phyloP scores from a whole-genome alignment of 2,797 vertebrate genomes.

The Sebastes matsubarae region DNA sequence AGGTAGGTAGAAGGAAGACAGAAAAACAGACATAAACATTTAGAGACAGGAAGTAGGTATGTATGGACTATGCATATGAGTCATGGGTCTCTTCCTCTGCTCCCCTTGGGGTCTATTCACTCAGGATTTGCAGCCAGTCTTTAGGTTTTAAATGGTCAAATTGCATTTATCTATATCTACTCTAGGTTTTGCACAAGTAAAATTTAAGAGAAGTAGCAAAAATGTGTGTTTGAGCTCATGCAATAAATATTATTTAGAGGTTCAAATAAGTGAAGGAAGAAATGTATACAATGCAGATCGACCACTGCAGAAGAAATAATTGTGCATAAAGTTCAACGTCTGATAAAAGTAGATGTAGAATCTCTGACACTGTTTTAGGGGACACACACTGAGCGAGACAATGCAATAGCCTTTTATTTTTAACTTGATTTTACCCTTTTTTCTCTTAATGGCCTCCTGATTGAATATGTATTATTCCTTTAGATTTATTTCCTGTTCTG shows the following conservation, averaged over 20 bases:
- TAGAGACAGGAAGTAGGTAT: background rate
- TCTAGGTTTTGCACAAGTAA: background rate
- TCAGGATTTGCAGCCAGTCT: background rate
- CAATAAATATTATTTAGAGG: background rate
- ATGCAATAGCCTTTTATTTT: background rate
- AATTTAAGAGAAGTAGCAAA: background rate
- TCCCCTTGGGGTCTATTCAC: background rate
- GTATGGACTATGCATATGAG: background rate
- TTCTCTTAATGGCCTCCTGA: background rate
- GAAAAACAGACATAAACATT: background rate
- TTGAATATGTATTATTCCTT: background rate
- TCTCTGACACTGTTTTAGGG: background rate
- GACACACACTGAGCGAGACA: background rate
- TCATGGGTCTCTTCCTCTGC: background rate
- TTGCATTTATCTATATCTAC: background rate
- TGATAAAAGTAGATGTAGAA: background rate
- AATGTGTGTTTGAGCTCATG: background rate
- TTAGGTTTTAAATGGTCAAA: background rate
- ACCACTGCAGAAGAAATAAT: background rate
- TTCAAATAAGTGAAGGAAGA: background rate
- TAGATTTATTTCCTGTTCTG: background rate
- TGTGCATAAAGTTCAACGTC: background rate
- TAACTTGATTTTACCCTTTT: background rate
- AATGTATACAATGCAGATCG: background rate
- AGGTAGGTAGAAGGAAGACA: conserved; percentile 55